phyloP scores from a whole-genome alignment of 2,888 invertebrate species.

The Ectemnius lituratus region DNA sequence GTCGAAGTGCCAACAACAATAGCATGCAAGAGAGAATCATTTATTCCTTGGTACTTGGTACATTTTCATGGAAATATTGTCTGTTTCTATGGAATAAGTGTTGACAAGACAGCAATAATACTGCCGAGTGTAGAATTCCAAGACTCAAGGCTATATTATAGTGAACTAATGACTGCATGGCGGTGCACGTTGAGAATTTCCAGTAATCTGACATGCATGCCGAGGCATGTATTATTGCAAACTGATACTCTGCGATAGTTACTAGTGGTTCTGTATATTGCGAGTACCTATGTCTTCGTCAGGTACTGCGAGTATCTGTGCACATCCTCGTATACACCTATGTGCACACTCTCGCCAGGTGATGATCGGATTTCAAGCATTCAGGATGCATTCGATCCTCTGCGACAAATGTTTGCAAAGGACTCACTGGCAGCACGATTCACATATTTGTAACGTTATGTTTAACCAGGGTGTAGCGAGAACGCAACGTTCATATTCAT shows the following conservation, averaged over 20 bases:
- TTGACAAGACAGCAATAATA: background rate
- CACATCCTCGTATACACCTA: too few species aligned
- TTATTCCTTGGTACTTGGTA: too few species aligned
- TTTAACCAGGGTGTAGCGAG: too few species aligned
- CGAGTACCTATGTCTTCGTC: too few species aligned
- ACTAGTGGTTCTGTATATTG: constrained; percentile 8
- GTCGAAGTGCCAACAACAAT: constrained; percentile 8
- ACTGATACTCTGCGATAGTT: constrained; percentile 45
- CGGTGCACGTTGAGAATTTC: constrained; percentile 63
- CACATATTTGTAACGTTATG: too few species aligned
- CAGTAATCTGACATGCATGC: constrained; percentile 69
- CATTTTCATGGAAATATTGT: background rate
- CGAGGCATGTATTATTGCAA: constrained; percentile 66
- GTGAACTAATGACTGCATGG: constrained; percentile 61
- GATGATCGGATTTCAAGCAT: too few species aligned
- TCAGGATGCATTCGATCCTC: background rate
- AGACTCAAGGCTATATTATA: constrained; percentile 62
- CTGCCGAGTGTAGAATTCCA: constrained; percentile 26
- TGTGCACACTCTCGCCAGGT: too few species aligned
- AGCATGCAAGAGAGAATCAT: background rate
- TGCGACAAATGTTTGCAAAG: constrained; percentile 13
- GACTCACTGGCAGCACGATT: background rate
- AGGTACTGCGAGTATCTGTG: too few species aligned
- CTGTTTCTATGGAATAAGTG: background rate
- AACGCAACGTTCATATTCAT: too few species aligned